A percentile compares a stretch with the other conserved stretches of the same genome.
phyloP scores from a whole-genome alignment of 2,113 vertebrate species.

The Rhinoptilus africanus region DNA sequence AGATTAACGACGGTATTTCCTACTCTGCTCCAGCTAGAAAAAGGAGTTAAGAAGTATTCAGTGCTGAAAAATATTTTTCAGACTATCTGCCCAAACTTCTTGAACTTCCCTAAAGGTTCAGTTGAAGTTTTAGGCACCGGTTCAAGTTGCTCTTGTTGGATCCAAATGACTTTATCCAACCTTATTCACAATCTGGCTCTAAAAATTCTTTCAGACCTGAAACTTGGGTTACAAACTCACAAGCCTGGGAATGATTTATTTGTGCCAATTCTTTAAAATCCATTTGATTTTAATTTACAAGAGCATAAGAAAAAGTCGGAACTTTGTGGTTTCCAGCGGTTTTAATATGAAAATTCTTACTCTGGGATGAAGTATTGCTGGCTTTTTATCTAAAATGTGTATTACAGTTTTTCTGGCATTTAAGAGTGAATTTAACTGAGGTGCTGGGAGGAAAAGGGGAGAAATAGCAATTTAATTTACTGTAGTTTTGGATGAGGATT shows the following conservation, averaged over 20 bases:
- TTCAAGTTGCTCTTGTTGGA: constrained; percentile 26
- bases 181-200: background rate
- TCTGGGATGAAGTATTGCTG: constrained; percentile 28
- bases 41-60: background rate
- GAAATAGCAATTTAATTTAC: constrained; percentile 31
- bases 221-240: background rate
- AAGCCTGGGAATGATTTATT: constrained; percentile 10
- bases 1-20: constrained; percentile 20
- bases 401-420: constrained; percentile 8
- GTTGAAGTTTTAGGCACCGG: background rate
- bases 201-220: background rate
- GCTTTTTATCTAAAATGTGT: constrained; percentile 11
- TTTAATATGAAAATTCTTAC: constrained; percentile 22
- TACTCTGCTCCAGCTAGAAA: background rate
- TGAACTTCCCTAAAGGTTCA: constrained; percentile 24
- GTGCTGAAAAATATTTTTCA: background rate
- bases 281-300: constrained; percentile 39
- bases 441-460: background rate
- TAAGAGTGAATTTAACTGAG: constrained; percentile 6
- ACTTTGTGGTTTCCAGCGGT: constrained; percentile 49
- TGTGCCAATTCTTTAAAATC: background rate
- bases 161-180: constrained; percentile 14
- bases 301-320: background rate
- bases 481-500: constrained; percentile 30
- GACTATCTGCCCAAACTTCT: background rate